A percentile compares a stretch with the other conserved stretches of the same genome.
Evolutionary conservation across 2,797 vertebrate genomes (phyloP).

Genomic region (Manis crassicaudata): DNA sequence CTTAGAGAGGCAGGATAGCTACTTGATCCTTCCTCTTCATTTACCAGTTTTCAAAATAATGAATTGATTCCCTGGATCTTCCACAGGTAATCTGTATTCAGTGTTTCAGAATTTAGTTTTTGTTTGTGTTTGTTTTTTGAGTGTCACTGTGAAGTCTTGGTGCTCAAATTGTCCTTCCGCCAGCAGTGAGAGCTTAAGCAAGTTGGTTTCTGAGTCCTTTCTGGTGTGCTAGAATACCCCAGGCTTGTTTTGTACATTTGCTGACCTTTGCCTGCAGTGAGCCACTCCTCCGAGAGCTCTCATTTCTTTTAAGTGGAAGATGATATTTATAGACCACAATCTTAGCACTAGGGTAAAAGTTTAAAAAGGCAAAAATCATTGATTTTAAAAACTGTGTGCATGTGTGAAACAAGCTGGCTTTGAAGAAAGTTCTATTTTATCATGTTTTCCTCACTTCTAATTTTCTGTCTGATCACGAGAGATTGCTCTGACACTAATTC

Average conservation of each 20-base stretch:
- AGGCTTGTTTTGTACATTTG: neutral
- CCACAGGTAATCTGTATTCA: neutral
- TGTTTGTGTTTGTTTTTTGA: neutral
- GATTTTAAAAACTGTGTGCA: neutral
- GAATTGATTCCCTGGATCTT: constrained; percentile 21
- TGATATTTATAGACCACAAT: neutral
- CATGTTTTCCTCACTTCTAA: neutral
- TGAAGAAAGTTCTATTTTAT: constrained; percentile 1
- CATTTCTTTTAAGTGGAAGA: neutral
- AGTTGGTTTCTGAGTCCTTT: neutral
- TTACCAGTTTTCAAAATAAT: constrained; percentile 44
- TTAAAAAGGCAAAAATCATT: neutral
- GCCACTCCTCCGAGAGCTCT: neutral
- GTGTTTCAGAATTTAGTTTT: constrained; percentile 37
- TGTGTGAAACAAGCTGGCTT: neutral
- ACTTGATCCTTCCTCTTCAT: neutral
- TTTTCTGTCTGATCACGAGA: neutral
- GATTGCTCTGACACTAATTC: neutral
- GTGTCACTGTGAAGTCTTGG: neutral
- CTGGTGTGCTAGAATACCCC: neutral
- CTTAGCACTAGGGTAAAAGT: neutral
- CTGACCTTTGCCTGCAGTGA: neutral
- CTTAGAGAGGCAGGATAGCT: neutral
- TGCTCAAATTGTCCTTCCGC: neutral
- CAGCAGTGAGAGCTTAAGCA: neutral